Evolutionary conservation across 2,797 vertebrate genomes (phyloP).

Genomic region (Lepidocolaptes lacrymiger): DNA sequence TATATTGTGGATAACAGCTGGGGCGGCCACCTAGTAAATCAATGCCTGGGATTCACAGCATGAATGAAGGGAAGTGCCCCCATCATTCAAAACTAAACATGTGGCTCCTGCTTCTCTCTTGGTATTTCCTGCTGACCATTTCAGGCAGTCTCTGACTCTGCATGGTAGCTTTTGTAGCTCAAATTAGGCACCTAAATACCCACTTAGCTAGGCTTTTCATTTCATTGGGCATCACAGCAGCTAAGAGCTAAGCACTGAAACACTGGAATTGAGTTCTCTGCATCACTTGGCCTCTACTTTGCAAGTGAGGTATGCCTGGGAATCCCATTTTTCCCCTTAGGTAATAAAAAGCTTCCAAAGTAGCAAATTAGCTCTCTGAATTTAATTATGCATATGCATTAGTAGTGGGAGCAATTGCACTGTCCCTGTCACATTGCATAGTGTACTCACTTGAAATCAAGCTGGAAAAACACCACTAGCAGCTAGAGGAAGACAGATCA

Average conservation of each 20-base stretch:
- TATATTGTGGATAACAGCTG: not conserved
- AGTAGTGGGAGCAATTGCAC: not conserved
- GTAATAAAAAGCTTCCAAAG: conserved; percentile 27
- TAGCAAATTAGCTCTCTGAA: conserved; percentile 1
- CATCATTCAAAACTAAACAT: not conserved
- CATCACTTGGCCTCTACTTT: not conserved
- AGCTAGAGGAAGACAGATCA: not conserved
- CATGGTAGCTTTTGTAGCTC: not conserved
- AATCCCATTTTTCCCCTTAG: not conserved
- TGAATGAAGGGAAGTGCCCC: not conserved
- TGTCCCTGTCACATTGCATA: not conserved
- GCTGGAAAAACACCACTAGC: not conserved
- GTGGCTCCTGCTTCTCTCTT: not conserved
- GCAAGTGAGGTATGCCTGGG: not conserved
- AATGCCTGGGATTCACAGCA: not conserved
- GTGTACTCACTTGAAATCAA: not conserved
- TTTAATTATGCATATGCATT: conserved; percentile 14
- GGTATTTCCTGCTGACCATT: not conserved
- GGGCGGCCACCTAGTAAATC: not conserved
- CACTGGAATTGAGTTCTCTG: not conserved
- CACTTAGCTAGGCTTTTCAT: not conserved
- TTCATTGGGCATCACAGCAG: not conserved
- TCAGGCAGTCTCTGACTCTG: not conserved
- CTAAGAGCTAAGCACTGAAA: not conserved
- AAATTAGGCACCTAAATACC: not conserved